Conservation (phyloP, 1,140 invertebrate genomes). For the Leptoteleia sp. region DNA sequence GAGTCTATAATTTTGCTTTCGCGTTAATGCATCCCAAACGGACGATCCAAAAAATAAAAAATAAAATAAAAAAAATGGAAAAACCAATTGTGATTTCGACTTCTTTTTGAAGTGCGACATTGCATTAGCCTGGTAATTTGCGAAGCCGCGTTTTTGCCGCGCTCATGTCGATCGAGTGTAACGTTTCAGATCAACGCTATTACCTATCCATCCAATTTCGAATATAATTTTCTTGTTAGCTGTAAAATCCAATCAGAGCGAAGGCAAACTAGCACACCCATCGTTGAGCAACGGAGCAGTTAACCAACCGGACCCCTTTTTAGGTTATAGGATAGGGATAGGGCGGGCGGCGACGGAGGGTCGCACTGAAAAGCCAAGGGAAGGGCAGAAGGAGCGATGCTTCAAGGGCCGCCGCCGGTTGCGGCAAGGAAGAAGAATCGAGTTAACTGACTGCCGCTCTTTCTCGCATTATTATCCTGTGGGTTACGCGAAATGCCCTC, state of each 20-base stretch:
- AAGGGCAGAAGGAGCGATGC: conserved; percentile 51
- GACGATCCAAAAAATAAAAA: too few species aligned
- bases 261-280: conserved; percentile 69
- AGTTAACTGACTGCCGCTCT: conserved; percentile 67
- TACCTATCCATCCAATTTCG: conserved; percentile 77
- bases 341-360: conserved; percentile 37
- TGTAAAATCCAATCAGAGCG: conserved; percentile 79
- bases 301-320: conserved; percentile 67
- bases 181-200: conserved; percentile 57
- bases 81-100: conserved; percentile 27
- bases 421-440: conserved; percentile 65
- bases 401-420: conserved; percentile 59
- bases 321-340: conserved; percentile 53
- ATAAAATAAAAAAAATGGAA: too few species aligned
- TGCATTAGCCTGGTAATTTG: conserved; percentile 31
- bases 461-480: conserved; percentile 68
- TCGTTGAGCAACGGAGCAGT: conserved; percentile 62
- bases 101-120: conserved; percentile 24
- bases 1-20: too few species aligned
- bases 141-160: conserved; percentile 14
- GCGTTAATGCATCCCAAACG: too few species aligned
- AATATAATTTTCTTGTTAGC: conserved; percentile 82
- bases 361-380: conserved; percentile 44
- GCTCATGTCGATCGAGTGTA: conserved; percentile 27
- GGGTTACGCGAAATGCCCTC: conserved; percentile 64